Base-by-base conservation (phyloP, 2,888 invertebrate genomes). In the Meganola albula region DNA sequence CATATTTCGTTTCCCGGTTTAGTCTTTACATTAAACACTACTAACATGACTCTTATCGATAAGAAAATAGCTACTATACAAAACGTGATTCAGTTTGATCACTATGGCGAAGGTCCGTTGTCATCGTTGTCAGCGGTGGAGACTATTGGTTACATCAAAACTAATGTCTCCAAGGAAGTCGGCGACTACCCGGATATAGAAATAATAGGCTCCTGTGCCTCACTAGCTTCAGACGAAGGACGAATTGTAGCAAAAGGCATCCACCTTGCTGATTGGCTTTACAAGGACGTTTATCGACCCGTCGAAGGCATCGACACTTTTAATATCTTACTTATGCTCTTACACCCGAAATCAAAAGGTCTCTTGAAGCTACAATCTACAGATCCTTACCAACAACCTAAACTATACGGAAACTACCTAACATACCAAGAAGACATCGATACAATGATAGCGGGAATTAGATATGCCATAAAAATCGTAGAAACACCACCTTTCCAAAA, bases 381-480 rank as follows among this genome's bases (percentile, higher is more conserved):
- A 4, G 87, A 93, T 70, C 93, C 93, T 0, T 79, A 88, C 34
- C 87, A 89, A 9, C 83, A 88, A 34, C 93, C 93, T 0, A 73
- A 88, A 14, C 86, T 94, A 35, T 89, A 91, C 52, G 92, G 93
- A 0, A 92, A 93, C 67, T 94, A 94, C 59, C 87, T 94, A 44
- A 82, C 88, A 1, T 83, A 90, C 27, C 82, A 82, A 4, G 71
- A 87, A 33, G 94, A 94, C 47, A 61, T 89, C 1, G 80, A 80
- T 11, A 84, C 88, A 1, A 66, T 90, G 51, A 64, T 91, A 25
- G 89, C 90, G 37, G 90, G 89, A 3, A 87, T 89, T 47, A 54
- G 73, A 31, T 88, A 90, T 41, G 80, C 89, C 6, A 70, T 87
- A 20, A 83, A 86, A 35, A 59, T 91, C 12, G 78, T 88, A 0